Base-by-base conservation (phyloP, 2,113 vertebrate genomes). In the Agapornis roseicollis region DNA sequence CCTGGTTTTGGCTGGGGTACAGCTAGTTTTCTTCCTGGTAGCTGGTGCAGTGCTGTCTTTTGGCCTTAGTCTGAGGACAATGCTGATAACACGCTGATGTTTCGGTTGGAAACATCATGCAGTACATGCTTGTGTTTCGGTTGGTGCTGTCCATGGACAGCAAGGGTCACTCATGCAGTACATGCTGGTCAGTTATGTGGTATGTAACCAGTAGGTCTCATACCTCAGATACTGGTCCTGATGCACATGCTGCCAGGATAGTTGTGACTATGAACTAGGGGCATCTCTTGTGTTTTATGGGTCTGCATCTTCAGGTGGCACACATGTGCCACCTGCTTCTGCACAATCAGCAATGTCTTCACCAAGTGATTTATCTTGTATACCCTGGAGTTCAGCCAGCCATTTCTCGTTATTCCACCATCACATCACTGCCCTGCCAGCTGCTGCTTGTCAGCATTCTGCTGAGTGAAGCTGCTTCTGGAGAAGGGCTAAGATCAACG, bases 121-220 rank as follows among this genome's bases (percentile, higher is more conserved):
- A n/a, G n/a, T n/a, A n/a, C n/a, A n/a, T n/a, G n/a, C n/a, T n/a
- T n/a, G n/a, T 58, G 56, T 58, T 35, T 58, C 22, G 10, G 33
- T 35, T 24, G n/a, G 56, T 58, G 56, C 33, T 58, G 56, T 17
- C 65, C 17, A 10, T 2, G 27, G 73, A 28, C 31, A 55, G 64
- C 3, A 3, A 77, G 35, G 31, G 3, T 63, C 81, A 71, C 42
- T 58, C 42, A 4, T 0, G 1, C 29, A 41, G 44, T 69, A 42
- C 33, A 4, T 1, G 0, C 24, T 61, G 70, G 44, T 42, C 27
- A 50, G 35, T n/a, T 47, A 19, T 39, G 44, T 4, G 0, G 35
- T 14, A 24, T 11, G 20, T 16, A 63, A 78, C 31, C 24, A 44
- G 28, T 6, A 64, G 12, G 37, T 35, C 55, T 31, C 42, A 35